Base-by-base conservation (phyloP, 2,888 invertebrate species). In the Plebejus argus region DNA sequence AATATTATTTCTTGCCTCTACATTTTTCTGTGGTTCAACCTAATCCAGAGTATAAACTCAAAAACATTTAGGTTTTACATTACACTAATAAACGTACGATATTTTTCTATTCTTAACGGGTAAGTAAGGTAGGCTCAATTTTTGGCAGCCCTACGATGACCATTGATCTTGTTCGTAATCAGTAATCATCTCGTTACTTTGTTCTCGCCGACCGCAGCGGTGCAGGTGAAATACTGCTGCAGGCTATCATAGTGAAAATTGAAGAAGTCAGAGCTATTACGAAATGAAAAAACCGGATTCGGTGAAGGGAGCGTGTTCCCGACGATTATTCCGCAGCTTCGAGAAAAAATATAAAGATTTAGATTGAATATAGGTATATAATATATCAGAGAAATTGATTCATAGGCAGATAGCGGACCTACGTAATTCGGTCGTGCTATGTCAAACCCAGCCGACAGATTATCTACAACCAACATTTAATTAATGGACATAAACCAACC, bases 111-210 rank as follows among this genome's bases (percentile, higher is more conserved):
- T 53, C 53, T 18, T 5, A 49, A 3, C 15, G 4, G 49, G 12
- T 49, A 49, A 49, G 1, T 18, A 18, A 18, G 53, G 53, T 53
- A 53, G 18, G 53, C 18, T 18, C 18, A 53, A 49, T 53, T 49
- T 61, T 66, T 66, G 66, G 15, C 15, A 66, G 66, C 66, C 66
- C 66, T 66, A 6, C 15, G 53, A 74, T 23, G 6, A 74, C 72
- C 74, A 49, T 28, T 23, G 6, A 74, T 49, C 74, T 28, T 53
- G 18, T 15, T 53, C 72, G 72, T 71, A 71, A 71, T n/a, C 20
- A n/a, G 61, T 53, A 53, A 49, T 49, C 20, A 74, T 53, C 23
- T 74, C 28, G 8, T 66, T 66, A 66, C 74, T 74, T 74, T 74
- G 74, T 53, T 74, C 74, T 74, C 23, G 61, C 61, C 66, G 66